Evolutionary conservation across 2,797 vertebrate species (phyloP).

Genomic region (Sylvilagus floridanus): DNA sequence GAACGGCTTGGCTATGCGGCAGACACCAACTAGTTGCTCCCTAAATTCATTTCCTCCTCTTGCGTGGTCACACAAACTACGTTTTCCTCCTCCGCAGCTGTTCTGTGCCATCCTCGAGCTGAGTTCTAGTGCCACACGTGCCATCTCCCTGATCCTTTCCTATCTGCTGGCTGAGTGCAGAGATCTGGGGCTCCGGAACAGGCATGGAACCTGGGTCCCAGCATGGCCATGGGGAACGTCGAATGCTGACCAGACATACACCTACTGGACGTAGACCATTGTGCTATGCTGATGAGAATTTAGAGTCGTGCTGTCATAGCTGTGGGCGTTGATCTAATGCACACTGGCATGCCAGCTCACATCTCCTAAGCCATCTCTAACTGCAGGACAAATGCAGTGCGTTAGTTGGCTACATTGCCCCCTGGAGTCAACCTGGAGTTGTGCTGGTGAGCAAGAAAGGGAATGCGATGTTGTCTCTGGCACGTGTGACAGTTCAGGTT

Average conservation of each 20-base stretch:
- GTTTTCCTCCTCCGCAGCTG: not conserved
- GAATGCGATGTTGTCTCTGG: not conserved
- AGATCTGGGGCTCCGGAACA: not conserved
- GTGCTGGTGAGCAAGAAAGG: slow-evolving; percentile 6
- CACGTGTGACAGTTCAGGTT: not conserved
- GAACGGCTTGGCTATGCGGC: not conserved
- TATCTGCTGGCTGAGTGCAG: not conserved
- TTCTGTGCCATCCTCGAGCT: not conserved
- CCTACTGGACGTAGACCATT: not conserved
- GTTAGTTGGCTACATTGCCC: not conserved
- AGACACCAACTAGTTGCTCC: not conserved
- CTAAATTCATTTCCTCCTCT: slow-evolving; percentile 9
- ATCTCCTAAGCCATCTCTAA: not conserved
- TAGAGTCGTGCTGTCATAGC: not conserved
- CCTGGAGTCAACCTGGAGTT: not conserved
- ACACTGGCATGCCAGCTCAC: not conserved
- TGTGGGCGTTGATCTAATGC: not conserved
- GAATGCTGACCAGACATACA: not conserved
- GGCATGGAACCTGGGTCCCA: not conserved
- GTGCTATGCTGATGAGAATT: not conserved
- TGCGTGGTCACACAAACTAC: not conserved
- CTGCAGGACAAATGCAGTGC: not conserved
- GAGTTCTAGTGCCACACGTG: not conserved
- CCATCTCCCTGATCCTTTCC: not conserved
- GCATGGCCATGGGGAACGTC: not conserved